Evolutionary conservation across 2,113 vertebrate species (phyloP), one percentile per base, ranked within the genome.

Genomic region (Anoplopoma fimbria): DNA sequence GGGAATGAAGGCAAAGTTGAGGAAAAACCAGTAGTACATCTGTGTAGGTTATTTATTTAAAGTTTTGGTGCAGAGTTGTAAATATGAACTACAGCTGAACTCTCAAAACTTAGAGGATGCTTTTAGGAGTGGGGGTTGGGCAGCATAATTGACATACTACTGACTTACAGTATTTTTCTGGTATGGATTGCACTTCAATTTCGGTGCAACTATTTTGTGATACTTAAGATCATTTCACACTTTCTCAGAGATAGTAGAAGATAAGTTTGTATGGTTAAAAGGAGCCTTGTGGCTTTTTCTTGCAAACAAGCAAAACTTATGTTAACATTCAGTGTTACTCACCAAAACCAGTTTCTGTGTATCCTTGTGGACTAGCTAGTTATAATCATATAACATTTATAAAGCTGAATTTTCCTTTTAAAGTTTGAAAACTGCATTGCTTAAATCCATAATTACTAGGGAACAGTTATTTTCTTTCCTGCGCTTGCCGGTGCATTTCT

Each of bases 41-140:
- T 77, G 72, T 69, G 9, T 42, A 31, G 23, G 85, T 75, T 69
- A 27, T 84, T 79, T 88, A 47, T 45, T 29, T 53, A 53, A 51
- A 57, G 21, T 17, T 69, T 67, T 15, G 34, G 6, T 33, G 15
- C 27, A 63, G 12, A 38, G 10, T 5, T 47, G 31, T 51, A 69
- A 81, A 75, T 84, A 34, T 82, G 34, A 81, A 77, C 78, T 80
- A 4, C 3, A 71, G 47, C 29, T 69, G 29, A 81, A 79, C 75
- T 57, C 61, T 53, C 1, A 31, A 79, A 73, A 29, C 71, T 67
- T 17, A 53, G 19, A 63, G n/a, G 53, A 53, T 57, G n/a, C 45
- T 61, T 81, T 70, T 47, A 76, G 61, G 25, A 21, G 51, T 7
- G 10, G 21, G 12, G 3, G 13, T n/a, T 21, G 5, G 23, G 42